Evolutionary conservation across 1,140 invertebrate species (phyloP).

Genomic region (Hylaeus anthracinus): DNA sequence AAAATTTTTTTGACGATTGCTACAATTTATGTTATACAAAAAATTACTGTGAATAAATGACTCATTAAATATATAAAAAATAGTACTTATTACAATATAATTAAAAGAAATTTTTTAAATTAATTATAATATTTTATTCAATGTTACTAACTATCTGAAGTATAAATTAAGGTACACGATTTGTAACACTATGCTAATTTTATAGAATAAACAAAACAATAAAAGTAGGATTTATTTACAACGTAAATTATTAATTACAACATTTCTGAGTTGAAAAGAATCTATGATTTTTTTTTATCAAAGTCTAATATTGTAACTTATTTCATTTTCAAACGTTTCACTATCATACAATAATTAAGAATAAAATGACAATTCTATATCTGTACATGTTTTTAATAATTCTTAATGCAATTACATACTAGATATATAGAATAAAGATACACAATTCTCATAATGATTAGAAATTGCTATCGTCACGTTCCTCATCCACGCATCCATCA

Average conservation of each 20-base stretch:
- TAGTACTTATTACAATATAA: neutral
- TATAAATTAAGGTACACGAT: neutral
- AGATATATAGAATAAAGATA: slow-evolving; percentile 17
- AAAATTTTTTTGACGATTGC: neutral
- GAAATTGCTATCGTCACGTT: neutral
- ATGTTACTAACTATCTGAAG: neutral
- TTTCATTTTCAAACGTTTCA: neutral
- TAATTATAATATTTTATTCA: neutral
- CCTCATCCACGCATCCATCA: neutral
- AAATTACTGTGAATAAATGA: neutral
- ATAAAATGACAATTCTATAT: slow-evolving; percentile 6
- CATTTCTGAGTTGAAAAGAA: neutral
- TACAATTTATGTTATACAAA: neutral
- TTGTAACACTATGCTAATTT: neutral
- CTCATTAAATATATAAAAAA: neutral
- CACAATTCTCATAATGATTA: neutral
- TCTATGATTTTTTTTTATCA: neutral
- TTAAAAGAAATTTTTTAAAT: neutral
- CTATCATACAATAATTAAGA: neutral
- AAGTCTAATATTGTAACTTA: neutral
- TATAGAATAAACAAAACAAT: neutral
- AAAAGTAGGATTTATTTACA: neutral
- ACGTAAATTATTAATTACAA: neutral
- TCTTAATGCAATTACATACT: neutral
- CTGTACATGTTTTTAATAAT: slow-evolving; percentile 32